These are phyloP conservation scores for Kryptolebias marmoratus DNA, from an alignment of 2,113 vertebrate genomes.

Conservation along the genomic window DNA sequence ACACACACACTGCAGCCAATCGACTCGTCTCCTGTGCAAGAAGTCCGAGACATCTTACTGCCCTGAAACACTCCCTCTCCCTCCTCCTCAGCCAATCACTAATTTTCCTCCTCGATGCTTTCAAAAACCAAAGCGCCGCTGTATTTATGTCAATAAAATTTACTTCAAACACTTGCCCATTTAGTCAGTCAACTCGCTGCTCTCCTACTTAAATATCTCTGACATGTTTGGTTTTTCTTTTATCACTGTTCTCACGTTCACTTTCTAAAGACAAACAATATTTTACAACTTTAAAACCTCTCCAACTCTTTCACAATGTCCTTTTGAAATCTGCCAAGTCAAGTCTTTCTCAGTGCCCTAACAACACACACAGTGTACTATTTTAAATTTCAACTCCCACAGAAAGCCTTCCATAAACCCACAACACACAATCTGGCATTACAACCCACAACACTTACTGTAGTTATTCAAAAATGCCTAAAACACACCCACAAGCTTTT, in stretches of 20 bases:
- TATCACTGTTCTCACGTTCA: not conserved
- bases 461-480: constrained; percentile 13
- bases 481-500: constrained; percentile 11
- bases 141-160: not conserved
- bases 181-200: not conserved
- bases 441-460: constrained; percentile 48
- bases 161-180: not conserved
- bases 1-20: constrained; percentile 37
- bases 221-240: not conserved
- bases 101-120: constrained; percentile 28
- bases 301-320: not conserved
- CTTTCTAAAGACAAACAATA: constrained; percentile 1
- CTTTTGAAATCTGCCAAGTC: not conserved
- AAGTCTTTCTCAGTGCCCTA: not conserved
- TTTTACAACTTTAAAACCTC: not conserved
- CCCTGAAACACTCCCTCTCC: constrained; percentile 45
- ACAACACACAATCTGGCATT: constrained; percentile 49
- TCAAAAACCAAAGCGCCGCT: constrained; percentile 27
- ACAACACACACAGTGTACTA: constrained; percentile 26
- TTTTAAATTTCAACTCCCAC: constrained; percentile 41
- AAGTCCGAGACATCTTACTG: constrained; percentile 49
- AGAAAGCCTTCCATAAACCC: constrained; percentile 40
- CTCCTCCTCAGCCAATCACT: constrained; percentile 59
- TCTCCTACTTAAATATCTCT: not conserved
- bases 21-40: constrained; percentile 49